phyloP scores from a whole-genome alignment of 2,797 vertebrate species.

The Phalloptychus januarius region DNA sequence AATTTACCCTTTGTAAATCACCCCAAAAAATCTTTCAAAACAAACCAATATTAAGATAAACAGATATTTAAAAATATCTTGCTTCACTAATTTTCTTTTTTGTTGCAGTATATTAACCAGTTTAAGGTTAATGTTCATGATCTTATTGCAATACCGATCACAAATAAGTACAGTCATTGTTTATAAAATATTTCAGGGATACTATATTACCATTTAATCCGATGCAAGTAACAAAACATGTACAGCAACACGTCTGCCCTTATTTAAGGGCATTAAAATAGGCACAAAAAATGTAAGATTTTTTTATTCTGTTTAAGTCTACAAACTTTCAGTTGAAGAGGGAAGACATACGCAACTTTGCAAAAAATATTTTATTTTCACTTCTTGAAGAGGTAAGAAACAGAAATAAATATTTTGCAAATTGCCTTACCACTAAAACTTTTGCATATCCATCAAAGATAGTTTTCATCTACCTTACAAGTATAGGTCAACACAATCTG shows the following conservation, averaged over 20 bases:
- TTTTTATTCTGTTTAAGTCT: neutral
- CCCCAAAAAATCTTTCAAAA: neutral
- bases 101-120: neutral
- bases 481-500: neutral
- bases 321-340: neutral
- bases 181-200: neutral
- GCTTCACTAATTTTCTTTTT: too few species aligned
- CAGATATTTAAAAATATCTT: neutral
- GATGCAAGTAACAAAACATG: neutral
- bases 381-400: neutral
- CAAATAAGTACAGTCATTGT: neutral
- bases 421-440: neutral
- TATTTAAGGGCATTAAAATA: neutral
- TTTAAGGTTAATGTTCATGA: neutral
- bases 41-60: neutral
- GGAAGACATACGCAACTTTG: neutral
- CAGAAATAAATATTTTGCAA: neutral
- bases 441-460: neutral
- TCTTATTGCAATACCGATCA: neutral
- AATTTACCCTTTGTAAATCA: too few species aligned
- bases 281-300: neutral
- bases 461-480: neutral
- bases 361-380: neutral
- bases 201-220: neutral
- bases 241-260: neutral